Evolutionary conservation across 1,140 invertebrate species (phyloP).

Genomic region (Atta texana): DNA sequence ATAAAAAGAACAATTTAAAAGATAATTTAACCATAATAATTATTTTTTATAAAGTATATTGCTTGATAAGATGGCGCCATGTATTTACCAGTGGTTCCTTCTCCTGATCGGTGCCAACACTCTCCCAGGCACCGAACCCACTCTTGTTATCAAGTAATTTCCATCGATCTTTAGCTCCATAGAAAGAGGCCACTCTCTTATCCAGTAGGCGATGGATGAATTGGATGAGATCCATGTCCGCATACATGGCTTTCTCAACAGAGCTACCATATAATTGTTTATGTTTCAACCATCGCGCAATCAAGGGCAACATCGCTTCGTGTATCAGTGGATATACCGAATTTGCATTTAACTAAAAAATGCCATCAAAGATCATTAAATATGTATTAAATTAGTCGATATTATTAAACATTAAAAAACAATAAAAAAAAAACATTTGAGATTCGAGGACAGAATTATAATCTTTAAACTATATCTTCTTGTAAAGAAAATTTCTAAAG

Average conservation of each 20-base stretch:
- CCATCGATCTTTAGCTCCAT: conserved; percentile 85
- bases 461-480: not conserved
- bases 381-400: not conserved
- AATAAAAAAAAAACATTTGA: not conserved
- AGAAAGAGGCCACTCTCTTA: conserved; percentile 87
- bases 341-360: conserved; percentile 83
- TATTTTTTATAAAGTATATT: not conserved
- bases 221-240: conserved; percentile 86
- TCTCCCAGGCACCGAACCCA: conserved; percentile 86
- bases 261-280: conserved; percentile 85
- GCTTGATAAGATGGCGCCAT: not conserved
- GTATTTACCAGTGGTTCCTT: conserved; percentile 80
- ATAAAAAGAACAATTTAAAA: too few species aligned
- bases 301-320: conserved; percentile 83
- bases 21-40: not conserved
- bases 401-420: not conserved
- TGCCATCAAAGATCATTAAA: not conserved
- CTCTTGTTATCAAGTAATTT: conserved; percentile 85
- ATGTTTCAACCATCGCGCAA: conserved; percentile 83
- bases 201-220: conserved; percentile 87
- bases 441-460: not conserved
- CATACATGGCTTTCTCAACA: conserved; percentile 87
- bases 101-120: conserved; percentile 85
- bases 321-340: conserved; percentile 86
- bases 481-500: too few species aligned